phyloP scores from a whole-genome alignment of 2,113 vertebrate species.

The Dromiciops gliroides region DNA sequence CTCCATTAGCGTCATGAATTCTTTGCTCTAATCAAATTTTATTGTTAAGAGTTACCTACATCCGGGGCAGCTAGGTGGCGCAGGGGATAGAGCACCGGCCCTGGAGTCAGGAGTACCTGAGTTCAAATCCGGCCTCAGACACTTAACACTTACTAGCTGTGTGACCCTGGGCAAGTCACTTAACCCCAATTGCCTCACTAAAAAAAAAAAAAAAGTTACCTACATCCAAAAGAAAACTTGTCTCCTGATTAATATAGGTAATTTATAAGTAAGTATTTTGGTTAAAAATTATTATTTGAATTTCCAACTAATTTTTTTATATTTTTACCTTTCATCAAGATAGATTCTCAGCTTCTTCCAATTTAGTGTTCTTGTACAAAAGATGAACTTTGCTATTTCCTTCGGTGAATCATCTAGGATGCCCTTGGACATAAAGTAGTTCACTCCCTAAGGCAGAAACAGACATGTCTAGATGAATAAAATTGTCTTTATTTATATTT shows the following conservation, averaged over 20 bases:
- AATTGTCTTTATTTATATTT: slow-evolving; percentile 54
- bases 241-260: neutral
- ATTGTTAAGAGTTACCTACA: neutral
- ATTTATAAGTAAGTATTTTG: neutral
- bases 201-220: no score
- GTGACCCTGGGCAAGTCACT: no score
- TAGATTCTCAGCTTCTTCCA: slow-evolving; percentile 99
- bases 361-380: slow-evolving; percentile 97
- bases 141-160: no score
- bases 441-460: slow-evolving; percentile 90
- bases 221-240: slow-evolving; percentile 47
- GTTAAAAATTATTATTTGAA: neutral
- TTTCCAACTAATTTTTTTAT: neutral
- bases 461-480: slow-evolving; percentile 73
- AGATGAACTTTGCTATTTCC: slow-evolving; percentile 98
- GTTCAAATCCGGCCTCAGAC: no score
- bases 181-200: no score
- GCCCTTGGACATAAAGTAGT: slow-evolving; percentile 97
- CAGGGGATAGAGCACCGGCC: no score
- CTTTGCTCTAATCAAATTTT: neutral
- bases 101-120: no score
- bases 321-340: slow-evolving; percentile 94
- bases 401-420: slow-evolving; percentile 95
- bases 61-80: no score
- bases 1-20: neutral